phyloP scores from a whole-genome alignment of 2,113 vertebrate species.

The Halichoerus grypus region DNA sequence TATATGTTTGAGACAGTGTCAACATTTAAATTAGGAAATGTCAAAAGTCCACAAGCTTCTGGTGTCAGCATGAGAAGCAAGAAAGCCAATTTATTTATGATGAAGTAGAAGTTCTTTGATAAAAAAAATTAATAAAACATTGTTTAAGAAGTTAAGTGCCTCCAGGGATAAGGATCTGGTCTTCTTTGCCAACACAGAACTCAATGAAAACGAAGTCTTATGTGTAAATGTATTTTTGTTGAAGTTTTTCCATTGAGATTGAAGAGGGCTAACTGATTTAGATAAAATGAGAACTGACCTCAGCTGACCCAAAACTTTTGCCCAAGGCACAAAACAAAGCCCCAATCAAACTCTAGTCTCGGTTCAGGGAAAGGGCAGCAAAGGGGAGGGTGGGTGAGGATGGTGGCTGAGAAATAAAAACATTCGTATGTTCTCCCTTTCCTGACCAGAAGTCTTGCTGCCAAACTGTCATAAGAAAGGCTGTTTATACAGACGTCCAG shows the following conservation, averaged over 20 bases:
- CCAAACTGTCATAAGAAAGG: slow-evolving; percentile 47
- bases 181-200: background rate
- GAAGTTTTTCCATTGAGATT: slow-evolving; percentile 66
- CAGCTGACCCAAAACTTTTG: slow-evolving; percentile 68
- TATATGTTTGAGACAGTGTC: background rate
- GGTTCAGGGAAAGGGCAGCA: slow-evolving; percentile 75
- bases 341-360: slow-evolving; percentile 36
- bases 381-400: background rate
- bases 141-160: slow-evolving; percentile 46
- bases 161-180: slow-evolving; percentile 36
- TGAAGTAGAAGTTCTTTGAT: slow-evolving; percentile 22
- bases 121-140: slow-evolving; percentile 58
- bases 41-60: background rate
- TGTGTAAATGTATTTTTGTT: slow-evolving; percentile 60
- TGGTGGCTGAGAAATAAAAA: slow-evolving; percentile 56
- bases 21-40: background rate
- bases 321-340: slow-evolving; percentile 75
- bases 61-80: background rate
- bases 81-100: background rate
- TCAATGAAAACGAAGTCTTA: slow-evolving; percentile 60
- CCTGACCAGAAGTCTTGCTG: slow-evolving; percentile 2
- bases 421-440: slow-evolving; percentile 7
- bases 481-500: background rate
- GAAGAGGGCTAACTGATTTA: slow-evolving; percentile 52
- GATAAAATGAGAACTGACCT: slow-evolving; percentile 76